Percentiles rank a stretch among this genome's conserved stretches.
Evolutionary conservation across 1,140 invertebrate species (phyloP).

Genomic region (Bombus pascuorum): DNA sequence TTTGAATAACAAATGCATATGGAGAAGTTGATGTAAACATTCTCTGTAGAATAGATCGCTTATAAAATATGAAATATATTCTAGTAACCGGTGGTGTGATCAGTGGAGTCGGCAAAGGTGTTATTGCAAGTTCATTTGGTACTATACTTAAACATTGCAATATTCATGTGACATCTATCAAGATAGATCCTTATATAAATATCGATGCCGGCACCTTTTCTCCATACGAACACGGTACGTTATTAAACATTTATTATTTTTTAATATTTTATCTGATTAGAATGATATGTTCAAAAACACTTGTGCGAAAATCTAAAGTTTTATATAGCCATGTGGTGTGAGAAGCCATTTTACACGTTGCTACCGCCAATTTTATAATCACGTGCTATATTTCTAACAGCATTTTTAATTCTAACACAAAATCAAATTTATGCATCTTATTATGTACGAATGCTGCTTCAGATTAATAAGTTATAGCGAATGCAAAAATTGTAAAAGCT

Average conservation of each 20-base stretch:
- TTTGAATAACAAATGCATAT: background rate
- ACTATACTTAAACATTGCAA: constrained; percentile 97
- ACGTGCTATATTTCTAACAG: constrained; percentile 50
- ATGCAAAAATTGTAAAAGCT: background rate
- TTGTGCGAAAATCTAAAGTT: background rate
- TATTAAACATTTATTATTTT: background rate
- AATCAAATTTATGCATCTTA: background rate
- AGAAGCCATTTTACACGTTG: constrained; percentile 66
- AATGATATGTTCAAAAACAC: background rate
- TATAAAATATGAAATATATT: constrained; percentile 94
- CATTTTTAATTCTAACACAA: background rate
- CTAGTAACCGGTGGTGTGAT: constrained; percentile 99
- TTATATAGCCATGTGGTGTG: constrained; percentile 36
- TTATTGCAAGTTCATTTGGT: constrained; percentile 98
- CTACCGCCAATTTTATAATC: constrained; percentile 31
- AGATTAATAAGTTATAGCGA: background rate
- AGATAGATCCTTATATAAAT: constrained; percentile 99
- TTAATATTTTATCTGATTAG: constrained; percentile 4
- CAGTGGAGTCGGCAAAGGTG: constrained; percentile 98
- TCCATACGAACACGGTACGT: constrained; percentile 98
- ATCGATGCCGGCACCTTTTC: constrained; percentile 99
- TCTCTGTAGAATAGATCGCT: background rate
- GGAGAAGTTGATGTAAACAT: background rate
- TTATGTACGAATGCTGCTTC: background rate
- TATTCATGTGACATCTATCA: constrained; percentile 97